Conservation (phyloP, 2,797 vertebrate genomes). For the Antrozous pallidus region DNA sequence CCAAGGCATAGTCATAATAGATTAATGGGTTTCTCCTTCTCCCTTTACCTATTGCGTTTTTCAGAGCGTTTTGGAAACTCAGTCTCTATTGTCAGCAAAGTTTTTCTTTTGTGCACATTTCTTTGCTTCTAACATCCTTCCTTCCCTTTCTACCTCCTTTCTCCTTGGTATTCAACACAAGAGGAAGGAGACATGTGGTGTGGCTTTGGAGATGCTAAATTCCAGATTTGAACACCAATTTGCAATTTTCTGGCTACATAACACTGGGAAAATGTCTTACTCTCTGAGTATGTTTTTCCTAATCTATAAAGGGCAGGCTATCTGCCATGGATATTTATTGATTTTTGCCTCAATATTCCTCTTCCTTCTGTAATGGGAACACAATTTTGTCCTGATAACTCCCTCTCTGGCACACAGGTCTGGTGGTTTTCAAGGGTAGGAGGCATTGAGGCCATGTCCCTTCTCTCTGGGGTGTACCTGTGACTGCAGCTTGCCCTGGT, state of each 20-base stretch:
- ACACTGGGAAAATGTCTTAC: neutral
- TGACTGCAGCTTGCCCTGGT: neutral
- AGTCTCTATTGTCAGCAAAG: neutral
- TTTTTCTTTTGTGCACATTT: neutral
- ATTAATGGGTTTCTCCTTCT: neutral
- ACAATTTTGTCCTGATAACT: neutral
- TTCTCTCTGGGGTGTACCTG: neutral
- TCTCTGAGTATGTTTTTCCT: neutral
- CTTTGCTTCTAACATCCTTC: neutral
- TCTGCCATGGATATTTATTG: neutral
- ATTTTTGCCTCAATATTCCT: neutral
- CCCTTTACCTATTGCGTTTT: neutral
- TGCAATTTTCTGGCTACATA: neutral
- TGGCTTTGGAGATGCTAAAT: neutral
- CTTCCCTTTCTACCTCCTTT: neutral
- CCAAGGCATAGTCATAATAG: neutral
- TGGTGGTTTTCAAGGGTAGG: neutral
- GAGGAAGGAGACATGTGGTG: neutral
- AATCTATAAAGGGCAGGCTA: neutral
- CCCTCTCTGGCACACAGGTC: neutral
- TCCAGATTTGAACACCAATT: neutral
- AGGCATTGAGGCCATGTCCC: neutral
- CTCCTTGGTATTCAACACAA: neutral
- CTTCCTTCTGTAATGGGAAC: neutral
- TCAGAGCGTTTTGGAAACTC: neutral